Base-by-base conservation (phyloP, 2,797 vertebrate genomes). In the Schizopygopsis pylzovi region DNA sequence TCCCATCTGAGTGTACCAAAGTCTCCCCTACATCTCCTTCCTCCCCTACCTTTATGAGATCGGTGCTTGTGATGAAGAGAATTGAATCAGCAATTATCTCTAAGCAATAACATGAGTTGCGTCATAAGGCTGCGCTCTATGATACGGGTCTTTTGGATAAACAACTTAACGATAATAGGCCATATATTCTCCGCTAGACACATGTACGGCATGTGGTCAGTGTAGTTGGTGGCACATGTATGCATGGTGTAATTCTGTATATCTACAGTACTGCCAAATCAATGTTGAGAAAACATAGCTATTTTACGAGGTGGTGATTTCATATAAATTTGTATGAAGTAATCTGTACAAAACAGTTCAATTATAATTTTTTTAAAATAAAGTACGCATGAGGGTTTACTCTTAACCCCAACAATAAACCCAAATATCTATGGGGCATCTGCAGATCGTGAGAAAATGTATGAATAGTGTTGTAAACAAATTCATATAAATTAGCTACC, bases 61-160 rank as follows among this genome's bases (percentile, higher is more conserved):
- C 73, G 81, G 71, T 88, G 85, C 81, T 79, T 88, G 67, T 88
- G 82, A 45, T 54, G 56, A 82, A 86, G 79, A 43, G 61, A 82
- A 78, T 76, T 83, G 73, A 85, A 79, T 88, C 73, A 85, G 80
- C 73, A 80, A 88, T 85, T 87, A 83, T 77, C 70, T 15, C 13
- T 33, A 68, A 79, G 68, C 82, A 79, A 37, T 54, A 61, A 41
- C 6, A n/a, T 70, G 37, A 68, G 67, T 47, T 89, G 82, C 6
- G 45, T 89, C 84, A 86, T 43, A 72, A 77, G 75, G 77, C 75
- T 85, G 68, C 37, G 7, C 20, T 61, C 49, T 75, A 59, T 45
- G 18, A 81, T 54, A 75, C 39, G 25, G 65, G 54, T 12, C 41
- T 16, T 71, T 72, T 41, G 33, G 71, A 72, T 68, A 81, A 81